A percentile compares a stretch with the other conserved stretches of the same genome.
These are phyloP conservation scores for Synergus umbraculus DNA, from an alignment of 2,888 invertebrate genomes.

Conservation along the genomic window DNA sequence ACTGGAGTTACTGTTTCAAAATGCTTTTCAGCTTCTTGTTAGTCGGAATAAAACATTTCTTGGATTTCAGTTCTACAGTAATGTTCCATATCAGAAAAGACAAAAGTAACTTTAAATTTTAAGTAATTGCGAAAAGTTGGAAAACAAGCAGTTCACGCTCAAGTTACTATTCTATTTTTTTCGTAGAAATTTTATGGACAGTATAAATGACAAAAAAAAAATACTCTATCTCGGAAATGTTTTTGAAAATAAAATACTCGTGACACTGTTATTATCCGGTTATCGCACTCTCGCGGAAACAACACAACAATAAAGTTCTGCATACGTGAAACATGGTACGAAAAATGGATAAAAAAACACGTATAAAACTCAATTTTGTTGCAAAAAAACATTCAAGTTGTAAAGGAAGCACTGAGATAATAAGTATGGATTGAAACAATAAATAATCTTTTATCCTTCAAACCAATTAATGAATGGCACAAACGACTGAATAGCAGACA, in stretches of 20 bases:
- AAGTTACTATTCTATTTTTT: background rate
- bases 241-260: background rate
- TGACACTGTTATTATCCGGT: background rate
- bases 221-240: background rate
- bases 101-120: background rate
- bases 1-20: slow-evolving; percentile 27
- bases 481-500: no score
- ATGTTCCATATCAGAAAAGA: background rate
- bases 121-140: background rate
- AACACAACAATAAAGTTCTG: background rate
- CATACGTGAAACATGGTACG: background rate
- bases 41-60: background rate
- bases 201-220: background rate
- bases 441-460: no score
- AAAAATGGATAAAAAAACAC: background rate
- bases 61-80: background rate
- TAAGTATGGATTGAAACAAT: no score
- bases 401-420: no score
- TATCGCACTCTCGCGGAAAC: background rate
- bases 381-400: no score
- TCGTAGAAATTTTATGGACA: background rate
- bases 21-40: slow-evolving; percentile 6
- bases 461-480: no score
- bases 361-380: no score
- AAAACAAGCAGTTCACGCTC: no score